Evolutionary conservation across 2,797 vertebrate species (phyloP), one percentile per base, ranked within the genome.

Genomic region (Meriones psammophilus): DNA sequence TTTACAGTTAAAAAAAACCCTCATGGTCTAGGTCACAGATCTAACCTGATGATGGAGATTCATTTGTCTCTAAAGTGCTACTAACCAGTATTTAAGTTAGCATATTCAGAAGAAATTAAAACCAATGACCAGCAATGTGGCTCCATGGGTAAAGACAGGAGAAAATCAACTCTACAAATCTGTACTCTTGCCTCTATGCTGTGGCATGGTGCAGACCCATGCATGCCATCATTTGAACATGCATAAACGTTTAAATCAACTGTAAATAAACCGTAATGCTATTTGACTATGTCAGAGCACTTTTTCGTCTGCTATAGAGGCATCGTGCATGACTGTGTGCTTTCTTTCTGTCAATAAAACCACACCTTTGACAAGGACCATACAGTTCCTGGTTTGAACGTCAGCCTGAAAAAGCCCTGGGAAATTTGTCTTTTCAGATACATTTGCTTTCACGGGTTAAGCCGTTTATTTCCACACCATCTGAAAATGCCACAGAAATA

Each of bases 271-370:
- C 71, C 50, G n/a, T 83, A 88, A 24, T 46, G 39, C 17, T 50
- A 50, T 80, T 71, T 76, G 84, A 77, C 83, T 74, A 9, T 64
- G 77, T 86, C n/a, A 22, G n/a, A 46, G 26, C 68, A 89, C 22
- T 66, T 39, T 36, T 69, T 92, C 56, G 81, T 42, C 30, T 77
- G 64, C 46, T 90, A 81, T 42, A 24, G 88, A 66, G 64, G 33
- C 46, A 30, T 58, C 22, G 68, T 22, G 56, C 62, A 88, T 84
- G 73, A 77, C 8, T 79, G 30, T 68, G 28, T 60, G 13, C 74
- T 33, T 92, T 36, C 28, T 94, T 96, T 92, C 79, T 86, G 74
- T 93, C 89, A 92, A 81, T 88, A 92, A 95, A 94, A 87, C 89
- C 36, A 73, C 28, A 80, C 64, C 39, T 81, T 30, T 22, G 26